Conservation (phyloP, 2,113 vertebrate species). For the Podiceps cristatus region DNA sequence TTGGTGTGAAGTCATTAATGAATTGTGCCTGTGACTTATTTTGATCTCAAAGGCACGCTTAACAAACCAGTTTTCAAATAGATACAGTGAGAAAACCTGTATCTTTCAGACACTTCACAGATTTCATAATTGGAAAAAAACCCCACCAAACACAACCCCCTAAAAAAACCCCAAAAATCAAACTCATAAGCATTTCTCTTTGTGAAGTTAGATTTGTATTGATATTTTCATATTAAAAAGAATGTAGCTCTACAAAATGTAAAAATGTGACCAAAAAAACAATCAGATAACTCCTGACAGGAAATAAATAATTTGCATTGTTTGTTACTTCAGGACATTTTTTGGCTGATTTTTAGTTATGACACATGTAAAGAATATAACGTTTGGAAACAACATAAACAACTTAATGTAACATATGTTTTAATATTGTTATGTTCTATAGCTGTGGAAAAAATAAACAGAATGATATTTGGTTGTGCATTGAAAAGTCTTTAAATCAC, state of each 20-base stretch:
- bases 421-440: background rate
- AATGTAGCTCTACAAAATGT: background rate
- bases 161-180: background rate
- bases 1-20: background rate
- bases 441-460: background rate
- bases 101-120: background rate
- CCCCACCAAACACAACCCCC: background rate
- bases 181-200: background rate
- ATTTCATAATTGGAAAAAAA: background rate
- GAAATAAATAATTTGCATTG: background rate
- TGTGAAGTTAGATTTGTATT: background rate
- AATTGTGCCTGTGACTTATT: background rate
- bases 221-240: background rate
- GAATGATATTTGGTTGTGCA: background rate
- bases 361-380: background rate
- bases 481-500: background rate
- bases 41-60: background rate
- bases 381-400: background rate
- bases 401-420: background rate
- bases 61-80: background rate
- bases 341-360: conserved; percentile 6
- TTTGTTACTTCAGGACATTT: background rate
- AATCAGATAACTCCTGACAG: background rate
- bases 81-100: background rate
- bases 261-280: background rate